phyloP scores from a whole-genome alignment of 2,113 vertebrate genomes.

The Myxocyprinus asiaticus region DNA sequence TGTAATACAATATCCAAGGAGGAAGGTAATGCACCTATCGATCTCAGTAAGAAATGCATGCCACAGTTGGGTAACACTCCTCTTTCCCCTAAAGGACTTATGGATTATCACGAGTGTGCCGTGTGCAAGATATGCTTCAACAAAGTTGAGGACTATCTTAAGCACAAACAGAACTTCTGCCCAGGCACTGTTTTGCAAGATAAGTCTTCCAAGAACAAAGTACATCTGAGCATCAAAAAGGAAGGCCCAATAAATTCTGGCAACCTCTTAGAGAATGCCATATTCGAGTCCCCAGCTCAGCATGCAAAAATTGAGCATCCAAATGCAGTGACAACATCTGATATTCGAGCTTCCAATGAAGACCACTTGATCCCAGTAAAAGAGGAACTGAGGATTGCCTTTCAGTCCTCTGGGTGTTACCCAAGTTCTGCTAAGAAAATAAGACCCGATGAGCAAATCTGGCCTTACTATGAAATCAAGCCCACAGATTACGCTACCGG shows the following conservation, averaged over 20 bases:
- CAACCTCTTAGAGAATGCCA: slow-evolving; percentile 75
- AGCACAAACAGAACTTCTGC: slow-evolving; percentile 89
- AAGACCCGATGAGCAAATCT: slow-evolving; percentile 83
- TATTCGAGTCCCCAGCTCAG: slow-evolving; percentile 75
- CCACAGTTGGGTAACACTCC: slow-evolving; percentile 74
- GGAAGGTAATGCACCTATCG: slow-evolving; percentile 86
- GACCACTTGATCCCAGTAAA: slow-evolving; percentile 78
- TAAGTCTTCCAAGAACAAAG: slow-evolving; percentile 68
- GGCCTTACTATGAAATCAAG: slow-evolving; percentile 87
- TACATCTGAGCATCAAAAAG: slow-evolving; percentile 74
- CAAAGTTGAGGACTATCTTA: slow-evolving; percentile 87
- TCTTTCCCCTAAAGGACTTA: slow-evolving; percentile 79
- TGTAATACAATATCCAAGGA: slow-evolving; percentile 77
- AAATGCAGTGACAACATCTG: slow-evolving; percentile 80
- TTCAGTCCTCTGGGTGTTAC: slow-evolving; percentile 74
- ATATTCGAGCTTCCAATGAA: slow-evolving; percentile 65
- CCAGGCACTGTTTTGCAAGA: slow-evolving; percentile 73
- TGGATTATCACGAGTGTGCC: slow-evolving; percentile 88
- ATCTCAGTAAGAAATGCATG: slow-evolving; percentile 88
- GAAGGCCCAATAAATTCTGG: slow-evolving; percentile 76
- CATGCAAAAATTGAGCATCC: slow-evolving; percentile 80
- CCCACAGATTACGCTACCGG: slow-evolving; percentile 84
- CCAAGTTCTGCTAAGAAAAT: slow-evolving; percentile 78
- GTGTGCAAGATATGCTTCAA: slow-evolving; percentile 91
- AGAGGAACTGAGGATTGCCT: slow-evolving; percentile 81